Base-by-base conservation (phyloP, 2,797 vertebrate species). In the Alcedo atthis region DNA sequence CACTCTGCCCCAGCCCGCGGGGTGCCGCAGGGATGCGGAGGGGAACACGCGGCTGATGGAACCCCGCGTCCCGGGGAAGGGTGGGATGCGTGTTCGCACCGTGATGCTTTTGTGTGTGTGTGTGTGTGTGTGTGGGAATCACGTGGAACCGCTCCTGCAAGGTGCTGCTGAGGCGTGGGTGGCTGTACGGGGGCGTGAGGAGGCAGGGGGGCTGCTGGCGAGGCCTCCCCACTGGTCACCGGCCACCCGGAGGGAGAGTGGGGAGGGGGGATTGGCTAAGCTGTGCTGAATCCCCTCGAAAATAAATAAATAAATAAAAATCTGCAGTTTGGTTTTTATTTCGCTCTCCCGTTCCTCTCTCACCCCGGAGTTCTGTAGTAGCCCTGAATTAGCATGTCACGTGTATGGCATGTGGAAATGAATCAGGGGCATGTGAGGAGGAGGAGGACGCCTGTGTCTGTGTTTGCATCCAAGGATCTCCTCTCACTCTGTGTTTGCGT, bases 381-480 rank as follows among this genome's bases (percentile, higher is more conserved):
- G 96, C 94, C 95, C 93, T 74, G 95, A 97, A 97, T 97, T 97
- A 97, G 96, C 96, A 96, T 94, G 96, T 97, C 96, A 97, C 96
- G 96, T 97, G 96, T 90, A 94, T 81, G 93, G 95, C 96, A 97
- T 97, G 96, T 96, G 96, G 96, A 96, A 96, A 96, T 96, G 96
- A 97, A 96, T 96, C 96, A 94, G 94, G 95, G 95, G 96, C 96
- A 97, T 96, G 96, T 97, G 96, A 94, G 89, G 93, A 87, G 94
- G 90, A 93, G 94, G 87, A 92, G 94, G 92, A 94, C 79, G 95
- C 95, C 94, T 90, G 96, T 96, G 96, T 96, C 96, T 96, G 94
- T 92, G 95, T 96, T 96, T 96, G 96, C 96, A 97, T 95, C 96
- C 96, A 97, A 98, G 98, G 98, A 98, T 98, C 97, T 97, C 98